Evolutionary conservation across 2,113 vertebrate genomes (phyloP), one percentile per base, ranked within the genome.

Genomic region (Lethenteron camtschaticum): DNA sequence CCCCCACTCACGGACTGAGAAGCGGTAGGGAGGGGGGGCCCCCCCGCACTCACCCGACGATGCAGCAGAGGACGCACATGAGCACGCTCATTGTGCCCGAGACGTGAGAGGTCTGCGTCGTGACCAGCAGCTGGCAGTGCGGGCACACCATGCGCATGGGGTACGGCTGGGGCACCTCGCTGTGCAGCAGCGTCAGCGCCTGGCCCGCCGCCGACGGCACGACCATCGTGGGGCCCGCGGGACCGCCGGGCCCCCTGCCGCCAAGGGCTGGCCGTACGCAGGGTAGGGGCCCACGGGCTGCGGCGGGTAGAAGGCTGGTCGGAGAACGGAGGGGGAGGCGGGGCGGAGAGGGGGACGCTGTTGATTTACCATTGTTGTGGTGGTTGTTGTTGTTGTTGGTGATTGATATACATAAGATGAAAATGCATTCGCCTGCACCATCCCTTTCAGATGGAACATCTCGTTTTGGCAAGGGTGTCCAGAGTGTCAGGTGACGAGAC

Each of bases 21-120:
- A 41, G 24, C 24, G 24, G 24, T 41, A 41, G 24, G 24, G 5
- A 41, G 24, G 24, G 24, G 24, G 24, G 24, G 20, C 20, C 20
- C 20, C 20, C 20, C 24, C 24, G 20, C 60, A 66, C 60, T 16
- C 20, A 66, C 60, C 60, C 60, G 20, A 66, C n/a, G 8, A 66
- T 66, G 60, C 60, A 66, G 60, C 60, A 66, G 60, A 66, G 60
- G 14, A 66, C 60, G 20, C 60, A 66, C 60, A 66, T 66, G 60
- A 66, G 14, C 60, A 66, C 60, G 10, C 60, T 66, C 8, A 66
- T 14, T 66, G 60, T 66, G 60, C 60, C 60, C n/a, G 60, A 20
- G n/a, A 66, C 10, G 60, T 66, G 20, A 20, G n/a, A 16, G 8
- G 20, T 20, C n/a, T 66, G 60, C 20, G 60, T 66, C 14, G 20